Evolutionary conservation across 1,140 invertebrate genomes (phyloP), one percentile per base, ranked within the genome.

Genomic region (Antheraea mylitta): DNA sequence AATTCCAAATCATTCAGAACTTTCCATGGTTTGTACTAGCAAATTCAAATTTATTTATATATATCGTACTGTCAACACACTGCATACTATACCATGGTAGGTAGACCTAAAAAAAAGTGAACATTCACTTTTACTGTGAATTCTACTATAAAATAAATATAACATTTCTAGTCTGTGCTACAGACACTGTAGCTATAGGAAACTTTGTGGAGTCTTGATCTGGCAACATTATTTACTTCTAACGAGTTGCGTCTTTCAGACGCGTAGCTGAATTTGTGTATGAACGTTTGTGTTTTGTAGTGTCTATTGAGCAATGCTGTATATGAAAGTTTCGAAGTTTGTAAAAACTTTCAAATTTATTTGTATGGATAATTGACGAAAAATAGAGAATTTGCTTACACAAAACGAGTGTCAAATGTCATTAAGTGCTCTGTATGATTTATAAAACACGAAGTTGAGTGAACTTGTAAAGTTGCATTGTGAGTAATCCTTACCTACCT

Each of bases 361-460:
- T 13, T 53, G 6, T 53, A 53, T 16, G 5, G 16, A n/a, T 53
- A n/a, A 53, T 53, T 53, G 45, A 53, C 10, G 45, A 53, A 16
- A 53, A 53, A 13, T 53, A 53, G 13, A 16, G 16, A 53, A 53
- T 53, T 13, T 16, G 5, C 13, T 13, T 53, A 53, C 45, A 0
- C 13, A 53, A 53, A 6, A 53, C 45, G 10, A 13, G 45, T 53
- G 13, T 53, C 16, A 53, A 6, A 13, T 53, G 13, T 53, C 45
- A 71, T 37, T 19, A 69, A 69, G 38, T 65, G 18, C 18, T 65
- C 30, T 16, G 61, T n/a, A 63, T 22, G 18, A 22, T 42, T 42
- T n/a, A 64, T 65, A 65, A 65, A 65, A 45, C 64, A 78, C 75
- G 83, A 87, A 90, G 86, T 89, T 90, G 83, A 91, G 83, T 91